A percentile compares a stretch with the other conserved stretches of the same genome.
Conservation (phyloP, 1,140 invertebrate species). For the Fopius arisanus region DNA sequence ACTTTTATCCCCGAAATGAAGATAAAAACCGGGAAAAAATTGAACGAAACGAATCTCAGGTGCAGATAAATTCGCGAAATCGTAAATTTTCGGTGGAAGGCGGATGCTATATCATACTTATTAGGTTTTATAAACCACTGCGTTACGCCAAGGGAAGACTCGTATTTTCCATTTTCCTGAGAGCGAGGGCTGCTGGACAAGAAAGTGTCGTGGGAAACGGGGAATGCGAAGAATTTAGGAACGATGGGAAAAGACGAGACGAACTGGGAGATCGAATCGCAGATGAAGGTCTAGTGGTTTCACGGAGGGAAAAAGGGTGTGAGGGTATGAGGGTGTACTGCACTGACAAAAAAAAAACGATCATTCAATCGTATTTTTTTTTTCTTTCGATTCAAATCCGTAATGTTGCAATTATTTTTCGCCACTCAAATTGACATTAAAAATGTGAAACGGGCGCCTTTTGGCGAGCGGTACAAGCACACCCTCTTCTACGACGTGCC, state of each 20-base stretch:
- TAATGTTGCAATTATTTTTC: too few species aligned
- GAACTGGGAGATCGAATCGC: slow-evolving; percentile 36
- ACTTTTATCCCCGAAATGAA: background rate
- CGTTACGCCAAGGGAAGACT: slow-evolving; percentile 10
- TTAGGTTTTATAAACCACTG: slow-evolving; percentile 64
- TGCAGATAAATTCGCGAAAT: background rate
- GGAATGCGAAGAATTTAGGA: slow-evolving; percentile 45
- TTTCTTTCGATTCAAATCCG: too few species aligned
- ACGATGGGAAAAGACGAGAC: slow-evolving; percentile 41
- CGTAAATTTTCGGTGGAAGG: background rate
- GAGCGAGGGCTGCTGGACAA: slow-evolving; percentile 30
- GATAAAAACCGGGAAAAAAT: background rate
- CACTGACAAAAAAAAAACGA: too few species aligned
- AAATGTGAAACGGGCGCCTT: too few species aligned
- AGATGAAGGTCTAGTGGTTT: background rate
- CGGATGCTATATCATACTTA: slow-evolving; percentile 58
- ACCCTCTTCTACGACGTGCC: too few species aligned
- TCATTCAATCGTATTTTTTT: too few species aligned
- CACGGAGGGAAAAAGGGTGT: slow-evolving; percentile 14
- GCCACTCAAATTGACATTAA: too few species aligned
- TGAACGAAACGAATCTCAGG: background rate
- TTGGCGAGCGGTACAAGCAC: too few species aligned
- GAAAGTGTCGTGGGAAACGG: slow-evolving; percentile 31
- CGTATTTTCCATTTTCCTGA: slow-evolving; percentile 61
- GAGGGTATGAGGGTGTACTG: too few species aligned